These are phyloP conservation scores for Lanius ludovicianus DNA, from an alignment of 2,113 vertebrate genomes.

Conservation along the genomic window DNA sequence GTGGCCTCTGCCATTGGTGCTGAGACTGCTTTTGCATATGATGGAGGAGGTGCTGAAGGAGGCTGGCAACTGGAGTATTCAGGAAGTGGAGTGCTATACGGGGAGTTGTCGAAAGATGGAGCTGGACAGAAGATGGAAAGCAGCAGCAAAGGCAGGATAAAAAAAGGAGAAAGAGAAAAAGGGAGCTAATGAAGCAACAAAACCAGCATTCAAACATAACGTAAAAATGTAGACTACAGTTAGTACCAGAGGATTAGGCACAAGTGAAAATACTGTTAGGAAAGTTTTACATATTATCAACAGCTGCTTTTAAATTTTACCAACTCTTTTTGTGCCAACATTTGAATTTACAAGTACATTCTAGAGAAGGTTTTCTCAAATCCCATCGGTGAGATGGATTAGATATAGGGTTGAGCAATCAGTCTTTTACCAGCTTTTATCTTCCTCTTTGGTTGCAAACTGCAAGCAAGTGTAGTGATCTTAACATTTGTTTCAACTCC, in stretches of 20 bases:
- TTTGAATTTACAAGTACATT: background rate
- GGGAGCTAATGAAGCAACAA: slow-evolving; percentile 90
- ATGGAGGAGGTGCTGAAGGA: slow-evolving; percentile 82
- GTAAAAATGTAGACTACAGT: slow-evolving; percentile 79
- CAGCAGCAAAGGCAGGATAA: slow-evolving; percentile 83
- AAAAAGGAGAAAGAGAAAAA: slow-evolving; percentile 86
- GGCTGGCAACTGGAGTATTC: slow-evolving; percentile 86
- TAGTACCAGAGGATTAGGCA: slow-evolving; percentile 82
- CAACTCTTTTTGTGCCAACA: slow-evolving; percentile 46
- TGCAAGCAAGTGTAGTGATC: slow-evolving; percentile 48
- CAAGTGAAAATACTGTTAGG: slow-evolving; percentile 63
- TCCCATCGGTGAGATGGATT: background rate
- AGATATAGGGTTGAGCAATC: background rate
- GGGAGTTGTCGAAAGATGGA: slow-evolving; percentile 92
- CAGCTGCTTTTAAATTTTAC: slow-evolving; percentile 32
- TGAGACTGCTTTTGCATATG: slow-evolving; percentile 84
- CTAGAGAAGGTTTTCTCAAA: slow-evolving; percentile 7
- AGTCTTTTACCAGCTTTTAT: background rate
- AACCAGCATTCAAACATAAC: slow-evolving; percentile 86
- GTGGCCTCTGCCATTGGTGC: slow-evolving; percentile 81
- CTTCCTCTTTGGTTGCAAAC: slow-evolving; percentile 9
- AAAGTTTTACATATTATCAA: slow-evolving; percentile 59
- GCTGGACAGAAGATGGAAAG: slow-evolving; percentile 78
- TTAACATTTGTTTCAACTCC: slow-evolving; percentile 1
- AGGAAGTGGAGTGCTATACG: slow-evolving; percentile 85